These are phyloP conservation scores for Anoplius nigerrimus DNA, from an alignment of 2,888 invertebrate species.

Conservation along the genomic window DNA sequence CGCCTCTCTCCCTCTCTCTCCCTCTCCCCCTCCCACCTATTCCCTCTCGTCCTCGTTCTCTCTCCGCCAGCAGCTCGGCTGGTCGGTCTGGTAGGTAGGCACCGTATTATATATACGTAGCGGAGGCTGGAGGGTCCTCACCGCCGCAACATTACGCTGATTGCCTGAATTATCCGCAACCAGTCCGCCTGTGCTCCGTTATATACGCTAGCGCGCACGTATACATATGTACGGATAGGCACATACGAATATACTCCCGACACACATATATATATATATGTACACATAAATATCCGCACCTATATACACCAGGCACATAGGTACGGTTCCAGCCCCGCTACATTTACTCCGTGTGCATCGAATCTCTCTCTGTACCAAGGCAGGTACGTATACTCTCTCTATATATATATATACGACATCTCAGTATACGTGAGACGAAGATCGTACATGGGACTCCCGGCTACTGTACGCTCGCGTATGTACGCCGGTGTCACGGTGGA, in stretches of 20 bases:
- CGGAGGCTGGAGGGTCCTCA: conserved; percentile 70
- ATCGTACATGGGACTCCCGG: neutral
- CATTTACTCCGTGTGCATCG: too few species aligned
- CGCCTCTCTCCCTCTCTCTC: conserved; percentile 9
- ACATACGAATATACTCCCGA: neutral
- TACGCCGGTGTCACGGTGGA: conserved; percentile 7
- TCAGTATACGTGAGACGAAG: neutral
- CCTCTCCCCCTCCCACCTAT: neutral
- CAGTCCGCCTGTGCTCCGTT: conserved; percentile 53
- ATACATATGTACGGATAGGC: conserved; percentile 10
- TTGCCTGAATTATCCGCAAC: conserved; percentile 75
- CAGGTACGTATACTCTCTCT: too few species aligned
- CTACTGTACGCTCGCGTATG: neutral
- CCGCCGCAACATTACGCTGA: conserved; percentile 74
- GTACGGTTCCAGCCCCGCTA: too few species aligned
- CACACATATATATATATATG: too few species aligned
- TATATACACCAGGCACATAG: too few species aligned
- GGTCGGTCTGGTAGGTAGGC: conserved; percentile 37
- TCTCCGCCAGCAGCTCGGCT: conserved; percentile 30
- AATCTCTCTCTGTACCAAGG: too few species aligned
- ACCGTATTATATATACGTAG: conserved; percentile 55
- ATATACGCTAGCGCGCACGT: conserved; percentile 29
- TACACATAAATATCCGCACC: too few species aligned
- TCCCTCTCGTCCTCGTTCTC: conserved; percentile 11
- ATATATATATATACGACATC: neutral